These are phyloP conservation scores for Cotesia typhae DNA, from an alignment of 1,140 invertebrate species.

Conservation along the genomic window DNA sequence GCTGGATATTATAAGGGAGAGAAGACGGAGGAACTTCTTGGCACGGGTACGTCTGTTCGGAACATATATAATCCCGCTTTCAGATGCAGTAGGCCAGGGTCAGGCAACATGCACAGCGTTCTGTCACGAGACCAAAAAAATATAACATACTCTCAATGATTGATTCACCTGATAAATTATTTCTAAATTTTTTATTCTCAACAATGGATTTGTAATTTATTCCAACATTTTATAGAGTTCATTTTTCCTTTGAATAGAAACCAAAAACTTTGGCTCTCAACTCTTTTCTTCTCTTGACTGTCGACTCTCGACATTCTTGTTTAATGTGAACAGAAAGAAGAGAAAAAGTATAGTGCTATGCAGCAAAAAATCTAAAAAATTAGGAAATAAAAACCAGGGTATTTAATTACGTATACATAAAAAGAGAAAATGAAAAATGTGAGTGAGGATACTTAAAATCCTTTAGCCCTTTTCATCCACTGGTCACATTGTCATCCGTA, in stretches of 20 bases:
- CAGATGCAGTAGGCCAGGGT: slow-evolving; percentile 56
- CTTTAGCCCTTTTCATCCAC: slow-evolving; percentile 35
- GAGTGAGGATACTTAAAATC: slow-evolving; percentile 10
- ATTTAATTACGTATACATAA: too few relatives aligned
- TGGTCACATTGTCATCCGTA: slow-evolving; percentile 41
- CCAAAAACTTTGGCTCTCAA: too few relatives aligned
- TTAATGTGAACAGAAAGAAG: too few relatives aligned
- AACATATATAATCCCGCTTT: slow-evolving; percentile 43
- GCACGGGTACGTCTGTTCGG: slow-evolving; percentile 49
- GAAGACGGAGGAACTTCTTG: slow-evolving; percentile 47
- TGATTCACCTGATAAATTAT: too few relatives aligned
- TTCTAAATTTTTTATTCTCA: too few relatives aligned
- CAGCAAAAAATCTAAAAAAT: too few relatives aligned
- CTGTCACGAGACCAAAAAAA: slow-evolving; percentile 46
- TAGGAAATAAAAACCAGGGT: too few relatives aligned
- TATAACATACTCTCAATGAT: slow-evolving; percentile 18
- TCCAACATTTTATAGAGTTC: too few relatives aligned
- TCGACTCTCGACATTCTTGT: too few relatives aligned
- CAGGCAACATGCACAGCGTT: slow-evolving; percentile 39
- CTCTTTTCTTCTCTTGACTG: too few relatives aligned
- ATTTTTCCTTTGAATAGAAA: too few relatives aligned
- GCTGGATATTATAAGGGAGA: neutral
- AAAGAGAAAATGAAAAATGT: slow-evolving; percentile 8
- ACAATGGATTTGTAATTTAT: slow-evolving; percentile 1
- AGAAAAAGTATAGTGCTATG: too few relatives aligned